Base-by-base conservation (phyloP, 2,797 vertebrate genomes). In the Geotrypetes seraphini region DNA sequence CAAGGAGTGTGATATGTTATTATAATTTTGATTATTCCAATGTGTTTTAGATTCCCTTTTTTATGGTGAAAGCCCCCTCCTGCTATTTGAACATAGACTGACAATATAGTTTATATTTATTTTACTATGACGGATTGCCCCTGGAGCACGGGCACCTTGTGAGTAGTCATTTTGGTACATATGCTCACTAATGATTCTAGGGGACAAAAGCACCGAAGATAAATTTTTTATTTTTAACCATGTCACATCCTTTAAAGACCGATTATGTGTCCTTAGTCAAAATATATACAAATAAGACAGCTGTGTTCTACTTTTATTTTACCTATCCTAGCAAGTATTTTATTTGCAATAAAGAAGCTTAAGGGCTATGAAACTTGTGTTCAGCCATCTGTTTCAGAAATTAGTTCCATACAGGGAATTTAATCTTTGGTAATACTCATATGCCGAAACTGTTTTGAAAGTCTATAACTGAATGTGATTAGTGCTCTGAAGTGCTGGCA, bases 371-470 rank as follows among this genome's bases (percentile, higher is more conserved):
- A 68, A 65, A 58, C 28, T 60, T 61, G 31, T 60, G 49, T 54
- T 49, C 38, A 67, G 39, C 70, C 75, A 81, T 80, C 81, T 84
- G 78, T 51, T 74, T 75, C 52, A 52, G 50, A 62, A 79, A 73
- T 76, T 64, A 64, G 45, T 61, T 70, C 75, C 47, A 51, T 73
- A 47, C 41, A 53, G 50, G 58, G 57, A 57, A 71, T 66, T 78
- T 64, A 61, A 55, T 39, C 29, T 22, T 56, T 48, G 16, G 47
- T 28, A 28, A 55, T 55, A 39, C 21, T 55, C 9, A 42, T 49
- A 47, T 48, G 43, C 36, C 40, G 46, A 50, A 57, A 56, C 46
- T 43, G 8, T 45, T 47, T 54, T 36, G 30, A 2, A 53, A 50
- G 27, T 49, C 40, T 39, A 11, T 7, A 28, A 18, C 29, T 53